Evolutionary conservation across 2,888 invertebrate genomes (phyloP).

Genomic region (Yponomeuta plumbellus): DNA sequence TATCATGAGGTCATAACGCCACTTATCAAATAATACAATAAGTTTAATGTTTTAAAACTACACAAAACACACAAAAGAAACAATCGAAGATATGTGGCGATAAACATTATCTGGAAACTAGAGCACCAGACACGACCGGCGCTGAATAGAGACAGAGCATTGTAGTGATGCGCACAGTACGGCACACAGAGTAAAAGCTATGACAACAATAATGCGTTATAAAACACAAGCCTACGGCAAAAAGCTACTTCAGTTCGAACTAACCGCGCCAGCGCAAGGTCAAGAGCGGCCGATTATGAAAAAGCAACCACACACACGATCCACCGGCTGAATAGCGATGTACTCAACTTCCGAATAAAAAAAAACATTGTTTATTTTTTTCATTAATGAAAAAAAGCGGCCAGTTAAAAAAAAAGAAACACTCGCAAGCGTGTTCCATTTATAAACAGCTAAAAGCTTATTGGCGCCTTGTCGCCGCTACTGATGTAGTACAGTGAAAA

Average conservation of each 20-base stretch:
- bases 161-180: neutral
- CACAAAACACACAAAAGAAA: too few relatives aligned
- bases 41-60: too few relatives aligned
- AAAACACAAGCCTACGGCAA: conserved; percentile 60
- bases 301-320: conserved; percentile 25
- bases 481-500: too few relatives aligned
- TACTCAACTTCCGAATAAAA: neutral
- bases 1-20: too few relatives aligned
- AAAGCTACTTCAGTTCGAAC: conserved; percentile 64
- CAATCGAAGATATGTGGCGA: neutral
- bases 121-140: neutral
- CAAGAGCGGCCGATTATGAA: conserved; percentile 47
- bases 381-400: conserved; percentile 21
- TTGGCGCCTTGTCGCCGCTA: neutral
- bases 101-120: neutral
- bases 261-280: conserved; percentile 59
- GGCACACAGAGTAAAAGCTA: conserved; percentile 57
- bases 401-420: conserved; percentile 28
- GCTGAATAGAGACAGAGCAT: neutral
- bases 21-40: too few relatives aligned
- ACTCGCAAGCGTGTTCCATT: conserved; percentile 44
- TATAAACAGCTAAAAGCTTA: conserved; percentile 36
- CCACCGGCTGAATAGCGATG: conserved; percentile 14
- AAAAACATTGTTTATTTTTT: neutral
- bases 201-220: conserved; percentile 70